Base-by-base conservation (phyloP, 2,113 vertebrate genomes). In the Eurypyga helias region DNA sequence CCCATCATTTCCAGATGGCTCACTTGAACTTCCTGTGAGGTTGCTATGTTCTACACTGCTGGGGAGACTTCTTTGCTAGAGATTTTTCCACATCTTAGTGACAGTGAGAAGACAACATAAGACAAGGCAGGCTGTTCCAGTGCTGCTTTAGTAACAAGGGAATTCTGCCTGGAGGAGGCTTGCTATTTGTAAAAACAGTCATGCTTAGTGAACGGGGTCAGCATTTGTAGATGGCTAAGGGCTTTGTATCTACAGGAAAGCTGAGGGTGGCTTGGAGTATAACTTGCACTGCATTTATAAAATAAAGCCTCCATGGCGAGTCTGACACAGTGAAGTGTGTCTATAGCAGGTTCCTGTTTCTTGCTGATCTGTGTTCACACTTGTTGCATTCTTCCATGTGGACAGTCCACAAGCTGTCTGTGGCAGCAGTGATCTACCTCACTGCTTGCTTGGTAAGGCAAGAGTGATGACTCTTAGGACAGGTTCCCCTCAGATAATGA, bases 61-160 rank as follows among this genome's bases (percentile, higher is more conserved):
- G 49, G 45, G 48, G 65, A 93, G 28, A 77, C 31, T 70, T 81
- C 58, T 71, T 72, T 85, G 73, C 52, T 90, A 23, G n/a, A 83
- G 49, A 58, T 83, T 94, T 96, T 93, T 94, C 29, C 25, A 72
- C 75, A 54, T 91, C 61, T 89, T 65, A 19, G 45, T 90, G 75
- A 70, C 87, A 92, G 90, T 86, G 93, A 86, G 92, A 95, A 93
- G 73, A 89, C 89, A 96, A 79, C 73, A n/a, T 69, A 84, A 91
- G 75, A 78, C 33, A 54, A 87, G 79, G 46, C 79, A 83, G 75
- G 36, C 62, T 93, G 67, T 94, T 95, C 66, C 75, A 13, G 2
- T 95, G 67, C 71, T 72, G 48, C 69, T 93, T 95, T 52, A 84
- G 72, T 93, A 87, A 82, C 72, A 75, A 72, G 77, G 65, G 60